Evolutionary conservation across 2,113 vertebrate species (phyloP), one percentile per base, ranked within the genome.

Genomic region (Nanorana parkeri): DNA sequence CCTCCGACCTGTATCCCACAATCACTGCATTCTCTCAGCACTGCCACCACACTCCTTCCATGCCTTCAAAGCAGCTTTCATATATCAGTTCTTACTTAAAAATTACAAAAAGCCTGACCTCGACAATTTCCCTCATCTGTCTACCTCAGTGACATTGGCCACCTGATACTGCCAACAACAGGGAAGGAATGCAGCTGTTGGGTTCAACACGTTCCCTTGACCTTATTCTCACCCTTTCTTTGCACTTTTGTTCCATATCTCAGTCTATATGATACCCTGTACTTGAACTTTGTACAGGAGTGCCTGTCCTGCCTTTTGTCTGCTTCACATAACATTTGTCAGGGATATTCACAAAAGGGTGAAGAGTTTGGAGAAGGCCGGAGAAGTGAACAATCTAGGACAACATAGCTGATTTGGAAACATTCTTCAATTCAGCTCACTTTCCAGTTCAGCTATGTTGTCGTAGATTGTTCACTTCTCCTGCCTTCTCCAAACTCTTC

Each of bases 151-250:
- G 79, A 81, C 69, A 66, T 56, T 74, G 69, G 68, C 79, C 79
- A 81, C 61, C 79, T 81, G 79, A 81, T 81, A 66, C 79, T 55
- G 47, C 68, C 77, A 24, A 41, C 23, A 20, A 58, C 21, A 52
- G 68, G 71, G 79, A 81, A 56, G 79, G 17, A 55, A 65, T 23
- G 26, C 79, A 81, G 79, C 79, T 81, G 79, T 72, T 65, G 41
- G 28, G n/a, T 81, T 81, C 41, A 21, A 20, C 21, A 63, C 23
- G 32, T 64, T 64, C 17, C 66, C 28, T 58, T 81, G 56, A 78
- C 76, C 76, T 65, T 68, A 32, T 58, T 56, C 19, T 52, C 21
- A 72, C 79, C 23, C 68, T 61, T 21, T 20, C 56, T 6, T 11
- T 47, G 41, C 58, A 17, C 69, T 74, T 81, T 55, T 72, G 20